phyloP scores from a whole-genome alignment of 2,113 vertebrate species.

The Zapornia atra region DNA sequence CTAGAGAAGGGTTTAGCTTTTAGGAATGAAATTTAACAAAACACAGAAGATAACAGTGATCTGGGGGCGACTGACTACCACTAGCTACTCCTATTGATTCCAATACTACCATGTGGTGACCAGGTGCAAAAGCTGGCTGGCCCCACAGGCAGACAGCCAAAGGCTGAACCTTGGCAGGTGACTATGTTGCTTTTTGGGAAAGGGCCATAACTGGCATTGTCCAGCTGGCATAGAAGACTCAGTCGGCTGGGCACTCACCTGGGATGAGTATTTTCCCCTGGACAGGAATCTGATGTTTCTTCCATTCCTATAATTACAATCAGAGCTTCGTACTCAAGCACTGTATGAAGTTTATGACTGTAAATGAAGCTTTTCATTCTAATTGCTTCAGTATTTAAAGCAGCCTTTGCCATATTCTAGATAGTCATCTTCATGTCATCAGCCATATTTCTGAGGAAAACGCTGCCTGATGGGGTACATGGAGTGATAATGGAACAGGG shows the following conservation, averaged over 20 bases:
- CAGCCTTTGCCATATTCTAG: not conserved
- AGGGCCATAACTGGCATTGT: not conserved
- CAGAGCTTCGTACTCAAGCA: not conserved
- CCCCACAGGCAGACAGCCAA: not conserved
- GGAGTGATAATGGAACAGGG: not conserved
- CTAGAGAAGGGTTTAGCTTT: not conserved
- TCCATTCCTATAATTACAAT: not conserved
- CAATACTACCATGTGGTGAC: not conserved
- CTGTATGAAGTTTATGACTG: not conserved
- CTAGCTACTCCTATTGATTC: not conserved
- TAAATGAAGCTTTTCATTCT: not conserved
- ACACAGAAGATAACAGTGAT: not conserved
- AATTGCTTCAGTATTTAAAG: not conserved
- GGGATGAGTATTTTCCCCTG: not conserved
- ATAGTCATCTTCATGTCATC: not conserved
- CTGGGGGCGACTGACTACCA: not conserved
- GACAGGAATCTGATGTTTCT: not conserved
- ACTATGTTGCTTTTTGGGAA: not conserved
- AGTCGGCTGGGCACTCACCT: not conserved
- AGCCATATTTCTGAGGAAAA: not conserved
- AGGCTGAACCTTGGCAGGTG: not conserved
- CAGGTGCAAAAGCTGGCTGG: conserved; percentile 2
- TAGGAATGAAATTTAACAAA: not conserved
- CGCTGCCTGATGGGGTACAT: not conserved
- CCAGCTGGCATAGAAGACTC: not conserved